Evolutionary conservation across 2,113 vertebrate species (phyloP).

Genomic region (Baryphthengus martii): DNA sequence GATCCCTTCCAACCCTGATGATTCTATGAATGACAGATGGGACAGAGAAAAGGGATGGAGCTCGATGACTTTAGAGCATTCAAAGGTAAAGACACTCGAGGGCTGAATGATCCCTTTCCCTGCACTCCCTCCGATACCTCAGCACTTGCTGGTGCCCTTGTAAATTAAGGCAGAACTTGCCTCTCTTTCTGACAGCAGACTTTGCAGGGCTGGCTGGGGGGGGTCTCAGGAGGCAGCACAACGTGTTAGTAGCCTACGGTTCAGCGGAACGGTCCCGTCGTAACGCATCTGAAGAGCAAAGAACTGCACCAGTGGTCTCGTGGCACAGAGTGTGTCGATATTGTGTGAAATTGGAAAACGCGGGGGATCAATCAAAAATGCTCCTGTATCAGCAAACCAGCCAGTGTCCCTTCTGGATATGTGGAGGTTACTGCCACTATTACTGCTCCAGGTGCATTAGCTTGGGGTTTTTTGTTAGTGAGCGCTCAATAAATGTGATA

Average conservation of each 20-base stretch:
- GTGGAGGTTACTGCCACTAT: not conserved
- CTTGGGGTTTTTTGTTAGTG: not conserved
- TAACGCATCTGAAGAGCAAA: not conserved
- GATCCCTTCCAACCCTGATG: too few relatives aligned
- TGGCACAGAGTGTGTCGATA: not conserved
- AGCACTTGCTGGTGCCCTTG: not conserved
- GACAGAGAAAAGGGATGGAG: not conserved
- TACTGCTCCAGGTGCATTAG: not conserved
- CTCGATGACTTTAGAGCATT: not conserved
- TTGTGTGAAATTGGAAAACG: not conserved
- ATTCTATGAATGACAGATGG: not conserved
- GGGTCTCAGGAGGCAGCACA: too few relatives aligned
- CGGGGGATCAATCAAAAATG: not conserved
- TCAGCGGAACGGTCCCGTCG: too few relatives aligned
- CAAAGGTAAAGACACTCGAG: not conserved
- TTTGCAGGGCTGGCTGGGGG: too few relatives aligned
- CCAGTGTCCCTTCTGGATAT: not conserved
- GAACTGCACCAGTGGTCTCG: not conserved
- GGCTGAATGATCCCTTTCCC: not conserved
- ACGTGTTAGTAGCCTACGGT: too few relatives aligned
- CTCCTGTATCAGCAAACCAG: rapidly evolving
- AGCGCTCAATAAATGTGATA: not conserved
- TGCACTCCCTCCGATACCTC: not conserved
- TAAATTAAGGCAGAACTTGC: not conserved
- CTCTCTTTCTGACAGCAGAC: too few relatives aligned